Conservation (phyloP, 2,113 vertebrate genomes). For the Myrmecophaga tridactyla region DNA sequence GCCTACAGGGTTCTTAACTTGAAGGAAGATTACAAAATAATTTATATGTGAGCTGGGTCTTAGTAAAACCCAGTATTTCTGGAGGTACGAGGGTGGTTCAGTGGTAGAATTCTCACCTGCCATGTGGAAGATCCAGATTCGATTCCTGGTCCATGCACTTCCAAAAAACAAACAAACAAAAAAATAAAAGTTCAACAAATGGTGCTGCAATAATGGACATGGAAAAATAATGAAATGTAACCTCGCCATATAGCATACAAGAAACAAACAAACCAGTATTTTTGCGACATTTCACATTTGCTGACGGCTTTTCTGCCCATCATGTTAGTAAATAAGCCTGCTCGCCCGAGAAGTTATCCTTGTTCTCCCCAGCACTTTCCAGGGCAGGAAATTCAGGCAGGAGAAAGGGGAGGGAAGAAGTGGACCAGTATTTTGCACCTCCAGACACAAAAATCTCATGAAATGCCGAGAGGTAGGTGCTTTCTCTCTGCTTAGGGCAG, state of each 20-base stretch:
- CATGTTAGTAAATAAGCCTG: background rate
- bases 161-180: too few relatives aligned
- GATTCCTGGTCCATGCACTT: too few relatives aligned
- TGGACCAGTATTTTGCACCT: accelerated
- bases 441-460: accelerated
- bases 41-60: background rate
- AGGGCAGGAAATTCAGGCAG: background rate
- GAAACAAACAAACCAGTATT: too few relatives aligned
- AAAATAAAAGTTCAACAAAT: too few relatives aligned
- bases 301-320: background rate
- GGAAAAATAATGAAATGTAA: too few relatives aligned
- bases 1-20: background rate
- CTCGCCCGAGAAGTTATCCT: background rate
- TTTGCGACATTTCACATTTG: accelerated
- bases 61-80: background rate
- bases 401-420: background rate
- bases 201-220: too few relatives aligned
- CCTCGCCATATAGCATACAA: too few relatives aligned
- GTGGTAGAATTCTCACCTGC: too few relatives aligned
- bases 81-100: too few relatives aligned
- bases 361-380: background rate
- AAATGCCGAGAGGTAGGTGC: accelerated
- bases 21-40: background rate
- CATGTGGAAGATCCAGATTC: too few relatives aligned
- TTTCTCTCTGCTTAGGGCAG: too few relatives aligned